Evolutionary conservation across 2,113 vertebrate genomes (phyloP), one percentile per base, ranked within the genome.

Genomic region (Crotalus helleri): DNA sequence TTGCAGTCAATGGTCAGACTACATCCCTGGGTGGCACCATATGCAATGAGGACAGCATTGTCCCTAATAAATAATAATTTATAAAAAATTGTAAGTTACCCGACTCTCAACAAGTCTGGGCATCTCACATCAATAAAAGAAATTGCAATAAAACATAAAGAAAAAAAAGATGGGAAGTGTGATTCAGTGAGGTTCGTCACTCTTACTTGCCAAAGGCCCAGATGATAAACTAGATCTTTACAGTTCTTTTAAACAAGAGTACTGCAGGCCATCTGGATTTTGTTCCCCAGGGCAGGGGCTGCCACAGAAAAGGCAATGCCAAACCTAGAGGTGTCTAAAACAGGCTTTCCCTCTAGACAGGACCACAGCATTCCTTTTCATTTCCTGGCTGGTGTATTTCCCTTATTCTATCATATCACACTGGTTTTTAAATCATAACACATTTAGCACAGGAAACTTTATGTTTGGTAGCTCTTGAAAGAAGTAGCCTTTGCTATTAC

Each of bases 391-490:
- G 53, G 49, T 58, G 21, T 46, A 49, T 9, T 74, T 64, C 54
- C 81, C 94, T 95, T 86, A 33, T 90, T 57, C 6, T 0, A 92
- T 87, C 55, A 93, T 2, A 95, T 95, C 12, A 24, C 46, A 85
- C 46, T n/a, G 33, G 13, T 0, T 96, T 98, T 97, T 95, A 97
- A 97, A 98, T 96, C 95, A 97, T 96, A 97, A 96, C 94, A 95
- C 95, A 97, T 94, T 97, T 90, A 39, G 95, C 93, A 95, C 10
- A 95, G 97, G 96, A 95, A 95, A 96, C 93, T 53, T 92, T 91
- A 94, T 92, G 96, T 96, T 96, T 94, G 93, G 96, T 96, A 95
- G 97, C 92, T 97, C 97, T 96, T 97, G 97, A 97, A 97, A 97
- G 88, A 53, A 17, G 94, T 94, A 94, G 94, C 92, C 92, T 94